Evolutionary conservation across 2,113 vertebrate species (phyloP).

Genomic region (Atrichornis clamosus): DNA sequence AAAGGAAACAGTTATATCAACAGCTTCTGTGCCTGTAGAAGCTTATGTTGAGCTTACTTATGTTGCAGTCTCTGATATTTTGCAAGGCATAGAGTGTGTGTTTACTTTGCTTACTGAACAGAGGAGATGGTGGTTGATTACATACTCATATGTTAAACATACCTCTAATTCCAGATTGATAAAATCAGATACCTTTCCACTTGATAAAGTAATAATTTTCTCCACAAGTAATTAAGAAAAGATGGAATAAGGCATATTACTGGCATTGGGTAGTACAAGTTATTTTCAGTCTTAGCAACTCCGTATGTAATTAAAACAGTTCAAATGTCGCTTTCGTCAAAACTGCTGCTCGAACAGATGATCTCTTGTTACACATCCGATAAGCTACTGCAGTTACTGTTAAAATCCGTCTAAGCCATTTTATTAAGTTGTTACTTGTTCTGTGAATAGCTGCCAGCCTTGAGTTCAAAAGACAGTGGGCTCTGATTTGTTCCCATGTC

Average conservation of each 20-base stretch:
- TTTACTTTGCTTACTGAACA: neutral
- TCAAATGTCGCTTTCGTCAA: slow-evolving; percentile 58
- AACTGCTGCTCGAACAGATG: slow-evolving; percentile 52
- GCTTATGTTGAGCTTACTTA: neutral
- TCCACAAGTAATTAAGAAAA: slow-evolving; percentile 15
- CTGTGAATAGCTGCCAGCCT: slow-evolving; percentile 65
- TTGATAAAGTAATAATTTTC: slow-evolving; percentile 31
- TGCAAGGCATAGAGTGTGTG: neutral
- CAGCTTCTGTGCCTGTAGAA: neutral
- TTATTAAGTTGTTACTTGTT: slow-evolving; percentile 62
- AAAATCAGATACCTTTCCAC: neutral
- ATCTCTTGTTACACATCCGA: slow-evolving; percentile 44
- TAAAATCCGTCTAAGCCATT: slow-evolving; percentile 63
- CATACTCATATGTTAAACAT: neutral
- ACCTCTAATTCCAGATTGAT: slow-evolving; percentile 6
- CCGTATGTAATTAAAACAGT: slow-evolving; percentile 63
- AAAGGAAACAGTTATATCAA: neutral
- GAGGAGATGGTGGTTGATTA: neutral
- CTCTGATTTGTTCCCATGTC: slow-evolving; percentile 59
- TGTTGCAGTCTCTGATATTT: neutral
- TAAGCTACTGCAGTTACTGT: slow-evolving; percentile 57
- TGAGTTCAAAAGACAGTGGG: slow-evolving; percentile 22
- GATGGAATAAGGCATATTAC: neutral
- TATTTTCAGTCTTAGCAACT: slow-evolving; percentile 59
- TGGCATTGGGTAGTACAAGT: neutral